phyloP scores from a whole-genome alignment of 2,113 vertebrate species.

The Pachypanchax playfairii region DNA sequence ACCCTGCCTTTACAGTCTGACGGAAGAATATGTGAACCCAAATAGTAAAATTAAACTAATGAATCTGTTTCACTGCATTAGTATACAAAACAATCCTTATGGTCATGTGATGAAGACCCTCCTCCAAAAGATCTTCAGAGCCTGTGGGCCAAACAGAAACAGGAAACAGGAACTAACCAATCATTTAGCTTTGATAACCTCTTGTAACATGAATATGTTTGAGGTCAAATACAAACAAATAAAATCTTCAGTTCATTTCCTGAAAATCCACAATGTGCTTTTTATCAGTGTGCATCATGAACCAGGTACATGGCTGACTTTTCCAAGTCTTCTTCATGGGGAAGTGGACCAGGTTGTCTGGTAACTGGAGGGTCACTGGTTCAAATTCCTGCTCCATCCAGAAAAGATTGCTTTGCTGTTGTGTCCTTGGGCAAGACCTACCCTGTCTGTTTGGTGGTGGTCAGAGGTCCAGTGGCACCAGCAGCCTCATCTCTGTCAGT shows the following conservation, averaged over 20 bases:
- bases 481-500: no score
- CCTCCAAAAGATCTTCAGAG: constrained; percentile 10
- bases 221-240: constrained; percentile 7
- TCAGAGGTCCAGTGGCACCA: no score
- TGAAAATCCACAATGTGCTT: no score
- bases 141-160: constrained; percentile 17
- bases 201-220: constrained; percentile 7
- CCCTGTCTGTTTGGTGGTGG: no score
- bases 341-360: no score
- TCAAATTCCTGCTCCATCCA: no score
- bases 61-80: neutral
- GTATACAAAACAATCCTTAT: neutral
- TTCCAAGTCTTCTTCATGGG: constrained; percentile 35
- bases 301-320: constrained; percentile 12
- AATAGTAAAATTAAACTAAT: constrained; percentile 2
- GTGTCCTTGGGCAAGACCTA: no score
- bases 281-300: no score
- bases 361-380: no score
- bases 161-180: constrained; percentile 32
- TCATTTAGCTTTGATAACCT: constrained; percentile 16
- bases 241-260: no score
- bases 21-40: neutral
- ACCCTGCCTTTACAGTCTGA: constrained; percentile 1
- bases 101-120: constrained; percentile 6
- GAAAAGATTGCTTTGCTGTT: no score